These are phyloP conservation scores for Tachina grossa DNA, from an alignment of 2,888 invertebrate species.

Conservation along the genomic window DNA sequence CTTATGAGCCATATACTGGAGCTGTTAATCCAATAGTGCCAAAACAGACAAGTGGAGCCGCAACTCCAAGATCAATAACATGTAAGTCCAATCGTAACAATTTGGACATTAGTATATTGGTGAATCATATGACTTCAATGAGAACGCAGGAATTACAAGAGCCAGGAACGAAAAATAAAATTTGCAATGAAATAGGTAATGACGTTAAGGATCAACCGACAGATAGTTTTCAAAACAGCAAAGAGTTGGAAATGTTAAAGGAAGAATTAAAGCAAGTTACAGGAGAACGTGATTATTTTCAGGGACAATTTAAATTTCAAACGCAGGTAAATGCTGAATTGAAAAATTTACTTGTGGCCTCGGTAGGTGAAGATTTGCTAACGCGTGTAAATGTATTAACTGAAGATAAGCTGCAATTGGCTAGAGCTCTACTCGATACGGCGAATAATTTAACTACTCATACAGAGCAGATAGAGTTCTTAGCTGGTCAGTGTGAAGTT, in stretches of 20 bases:
- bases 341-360: slow-evolving; percentile 95
- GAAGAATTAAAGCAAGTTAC: slow-evolving; percentile 83
- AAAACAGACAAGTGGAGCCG: slow-evolving; percentile 72
- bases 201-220: slow-evolving; percentile 76
- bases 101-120: slow-evolving; percentile 87
- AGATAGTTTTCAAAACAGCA: slow-evolving; percentile 66
- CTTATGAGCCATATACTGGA: slow-evolving; percentile 94
- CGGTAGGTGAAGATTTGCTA: slow-evolving; percentile 97
- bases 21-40: slow-evolving; percentile 91
- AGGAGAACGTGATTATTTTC: slow-evolving; percentile 88
- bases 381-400: slow-evolving; percentile 94
- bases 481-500: slow-evolving; percentile 97
- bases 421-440: slow-evolving; percentile 91
- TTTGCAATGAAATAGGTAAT: slow-evolving; percentile 77
- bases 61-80: slow-evolving; percentile 69
- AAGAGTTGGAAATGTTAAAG: slow-evolving; percentile 72
- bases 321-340: slow-evolving; percentile 95
- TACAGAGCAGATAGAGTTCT: slow-evolving; percentile 95
- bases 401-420: slow-evolving; percentile 95
- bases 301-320: slow-evolving; percentile 93
- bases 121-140: slow-evolving; percentile 88
- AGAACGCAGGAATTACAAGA: slow-evolving; percentile 86
- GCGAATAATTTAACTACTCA: slow-evolving; percentile 93
- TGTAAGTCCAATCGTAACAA: slow-evolving; percentile 83
- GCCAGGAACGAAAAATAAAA: slow-evolving; percentile 77